Conservation (phyloP, 2,888 invertebrate genomes). For the Automeris io region DNA sequence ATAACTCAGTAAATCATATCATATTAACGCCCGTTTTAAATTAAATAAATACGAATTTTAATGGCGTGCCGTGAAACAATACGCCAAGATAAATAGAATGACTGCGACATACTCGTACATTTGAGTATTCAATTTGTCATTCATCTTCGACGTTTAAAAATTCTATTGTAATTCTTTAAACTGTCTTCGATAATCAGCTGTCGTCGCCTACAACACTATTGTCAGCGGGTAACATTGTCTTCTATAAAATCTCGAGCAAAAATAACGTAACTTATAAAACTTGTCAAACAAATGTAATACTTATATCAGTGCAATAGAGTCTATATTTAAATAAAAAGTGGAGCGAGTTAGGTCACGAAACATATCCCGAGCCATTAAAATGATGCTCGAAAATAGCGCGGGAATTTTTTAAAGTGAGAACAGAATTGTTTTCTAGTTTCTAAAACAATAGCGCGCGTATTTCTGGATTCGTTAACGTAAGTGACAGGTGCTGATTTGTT, state of each 20-base stretch:
- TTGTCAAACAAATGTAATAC: conserved; percentile 21
- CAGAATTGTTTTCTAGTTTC: conserved; percentile 56
- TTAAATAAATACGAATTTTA: conserved; percentile 35
- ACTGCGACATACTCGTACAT: conserved; percentile 15
- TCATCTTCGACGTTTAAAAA: conserved; percentile 47
- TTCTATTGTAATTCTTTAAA: conserved; percentile 45
- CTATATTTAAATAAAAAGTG: conserved; percentile 9
- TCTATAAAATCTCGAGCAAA: conserved; percentile 18
- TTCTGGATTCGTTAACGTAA: conserved; percentile 50
- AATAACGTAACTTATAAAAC: conserved; percentile 15
- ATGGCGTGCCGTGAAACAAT: conserved; percentile 30
- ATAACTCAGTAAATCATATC: conserved; percentile 53
- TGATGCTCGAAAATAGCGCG: conserved; percentile 44
- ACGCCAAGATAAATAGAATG: conserved; percentile 40
- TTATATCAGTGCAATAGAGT: conserved; percentile 16
- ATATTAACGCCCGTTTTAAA: conserved; percentile 43
- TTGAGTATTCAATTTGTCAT: conserved; percentile 56
- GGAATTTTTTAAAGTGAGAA: conserved; percentile 45
- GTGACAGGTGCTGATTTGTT: conserved; percentile 69
- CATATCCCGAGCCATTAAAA: conserved; percentile 33
- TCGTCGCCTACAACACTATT: conserved; percentile 57
- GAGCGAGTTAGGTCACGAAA: conserved; percentile 33
- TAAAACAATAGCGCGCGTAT: conserved; percentile 58
- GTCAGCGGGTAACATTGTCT: conserved; percentile 53
- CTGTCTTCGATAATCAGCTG: conserved; percentile 54